Evolutionary conservation across 2,797 vertebrate species (phyloP).

Genomic region (Thamnophis elegans): DNA sequence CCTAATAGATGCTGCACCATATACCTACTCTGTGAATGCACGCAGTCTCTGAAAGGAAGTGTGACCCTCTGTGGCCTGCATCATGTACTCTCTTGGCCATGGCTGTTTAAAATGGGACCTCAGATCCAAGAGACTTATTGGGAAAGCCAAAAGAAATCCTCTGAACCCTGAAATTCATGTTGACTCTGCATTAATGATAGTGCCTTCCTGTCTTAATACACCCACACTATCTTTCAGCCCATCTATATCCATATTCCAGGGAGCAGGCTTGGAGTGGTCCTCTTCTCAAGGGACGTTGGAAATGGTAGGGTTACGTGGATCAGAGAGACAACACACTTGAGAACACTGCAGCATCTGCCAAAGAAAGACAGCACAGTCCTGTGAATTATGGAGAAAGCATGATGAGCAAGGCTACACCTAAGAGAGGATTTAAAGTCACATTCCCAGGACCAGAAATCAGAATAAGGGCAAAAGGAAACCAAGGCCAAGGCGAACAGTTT

Average conservation of each 20-base stretch:
- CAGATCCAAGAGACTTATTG: background rate
- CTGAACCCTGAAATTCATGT: background rate
- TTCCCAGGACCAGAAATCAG: background rate
- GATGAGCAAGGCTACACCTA: too few relatives aligned
- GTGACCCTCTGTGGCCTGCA: background rate
- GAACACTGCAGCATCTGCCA: constrained; percentile 68
- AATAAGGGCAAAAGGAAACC: background rate
- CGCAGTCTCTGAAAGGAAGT: background rate
- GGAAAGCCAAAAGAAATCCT: background rate
- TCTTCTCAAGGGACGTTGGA: constrained; percentile 1
- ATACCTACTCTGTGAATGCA: background rate
- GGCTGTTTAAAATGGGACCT: background rate
- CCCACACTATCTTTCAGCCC: background rate
- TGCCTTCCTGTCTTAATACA: background rate
- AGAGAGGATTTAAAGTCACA: background rate
- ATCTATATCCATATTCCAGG: too few relatives aligned
- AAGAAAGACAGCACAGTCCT: background rate
- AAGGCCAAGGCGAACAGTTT: background rate
- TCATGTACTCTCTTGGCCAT: background rate
- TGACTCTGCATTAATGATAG: background rate
- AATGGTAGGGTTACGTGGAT: background rate
- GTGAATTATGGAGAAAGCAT: background rate
- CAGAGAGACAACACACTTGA: constrained; percentile 68
- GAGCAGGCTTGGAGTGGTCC: background rate
- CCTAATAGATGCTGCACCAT: background rate